Evolutionary conservation across 2,113 vertebrate species (phyloP).

Genomic region (Laticauda colubrina): DNA sequence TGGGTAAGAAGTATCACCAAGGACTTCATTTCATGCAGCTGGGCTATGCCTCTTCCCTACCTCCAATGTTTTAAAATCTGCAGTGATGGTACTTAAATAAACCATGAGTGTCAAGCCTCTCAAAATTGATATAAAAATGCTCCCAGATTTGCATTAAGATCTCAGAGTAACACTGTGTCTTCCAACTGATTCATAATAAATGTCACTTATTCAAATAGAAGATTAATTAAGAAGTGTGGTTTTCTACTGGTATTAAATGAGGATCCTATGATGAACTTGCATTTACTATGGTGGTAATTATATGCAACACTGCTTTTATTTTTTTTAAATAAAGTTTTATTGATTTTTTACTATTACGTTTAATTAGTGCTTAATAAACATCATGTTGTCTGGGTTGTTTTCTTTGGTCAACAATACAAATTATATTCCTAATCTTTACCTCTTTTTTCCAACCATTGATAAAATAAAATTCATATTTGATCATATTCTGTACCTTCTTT

Average conservation of each 20-base stretch:
- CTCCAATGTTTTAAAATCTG: background rate
- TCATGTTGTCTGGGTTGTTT: too few relatives aligned
- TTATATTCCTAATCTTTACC: too few relatives aligned
- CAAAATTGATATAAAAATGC: constrained; percentile 29
- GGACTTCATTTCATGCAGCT: background rate
- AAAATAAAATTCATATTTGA: too few relatives aligned
- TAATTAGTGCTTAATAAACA: too few relatives aligned
- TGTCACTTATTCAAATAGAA: constrained; percentile 20
- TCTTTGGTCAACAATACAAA: too few relatives aligned
- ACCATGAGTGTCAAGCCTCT: background rate
- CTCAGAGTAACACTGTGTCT: constrained; percentile 26
- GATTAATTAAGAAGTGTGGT: constrained; percentile 9
- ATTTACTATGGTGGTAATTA: constrained; percentile 39
- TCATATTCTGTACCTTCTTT: too few relatives aligned
- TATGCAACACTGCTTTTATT: constrained; percentile 17
- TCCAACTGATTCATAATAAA: constrained; percentile 25
- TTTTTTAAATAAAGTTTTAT: too few relatives aligned
- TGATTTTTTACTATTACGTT: too few relatives aligned
- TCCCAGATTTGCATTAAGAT: constrained; percentile 29
- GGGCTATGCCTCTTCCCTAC: too few relatives aligned
- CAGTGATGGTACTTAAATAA: background rate
- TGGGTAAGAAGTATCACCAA: background rate
- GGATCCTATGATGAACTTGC: constrained; percentile 23
- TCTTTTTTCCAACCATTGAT: too few relatives aligned
- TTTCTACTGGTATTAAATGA: constrained; percentile 27